Evolutionary conservation across 2,113 vertebrate genomes (phyloP), one percentile per base, ranked within the genome.

Genomic region (Anas platyrhynchos): DNA sequence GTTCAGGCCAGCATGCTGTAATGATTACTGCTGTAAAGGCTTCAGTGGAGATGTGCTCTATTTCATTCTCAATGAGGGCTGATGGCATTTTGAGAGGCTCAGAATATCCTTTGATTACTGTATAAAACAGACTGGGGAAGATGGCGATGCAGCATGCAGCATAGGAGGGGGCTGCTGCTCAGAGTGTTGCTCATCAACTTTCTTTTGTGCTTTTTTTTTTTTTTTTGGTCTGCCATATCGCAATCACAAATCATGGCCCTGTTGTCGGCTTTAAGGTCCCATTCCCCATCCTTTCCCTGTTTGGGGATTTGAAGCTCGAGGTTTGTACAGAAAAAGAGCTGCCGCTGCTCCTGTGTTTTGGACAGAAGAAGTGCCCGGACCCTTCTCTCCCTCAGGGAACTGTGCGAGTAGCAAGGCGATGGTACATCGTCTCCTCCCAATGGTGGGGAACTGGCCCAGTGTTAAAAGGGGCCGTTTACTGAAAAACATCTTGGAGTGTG

Each of bases 81-180:
- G 96, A 98, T 98, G 97, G 97, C 97, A 94, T 97, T 98, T 98
- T 96, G 97, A 98, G 97, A 98, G 97, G 92, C 97, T 97, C 94
- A 97, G 97, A 98, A 98, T 98, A 97, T 97, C 98, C 95, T 97
- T 97, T 98, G 98, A 98, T 98, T 98, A 96, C 97, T 95, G 91
- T 75, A 61, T 84, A 96, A 93, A 97, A 75, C 43, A 77, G 96
- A 85, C 87, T 69, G 90, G 91, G 91, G 93, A 96, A 96, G 96
- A 96, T 88, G 87, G 89, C 67, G 88, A 43, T 94, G 92, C 73
- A 48, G 89, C 13, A 1, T 71, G 69, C 26, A 2, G 83, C 87
- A 41, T 41, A 43, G 84, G 89, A 95, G 94, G 95, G 93, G 86
- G 94, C 93, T 83, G 61, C 82, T 85, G 67, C 90, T 86, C 86